A percentile compares a stretch with the other conserved stretches of the same genome.
These are phyloP conservation scores for Smutsia gigantea DNA, from an alignment of 2,797 vertebrate species.

Conservation along the genomic window DNA sequence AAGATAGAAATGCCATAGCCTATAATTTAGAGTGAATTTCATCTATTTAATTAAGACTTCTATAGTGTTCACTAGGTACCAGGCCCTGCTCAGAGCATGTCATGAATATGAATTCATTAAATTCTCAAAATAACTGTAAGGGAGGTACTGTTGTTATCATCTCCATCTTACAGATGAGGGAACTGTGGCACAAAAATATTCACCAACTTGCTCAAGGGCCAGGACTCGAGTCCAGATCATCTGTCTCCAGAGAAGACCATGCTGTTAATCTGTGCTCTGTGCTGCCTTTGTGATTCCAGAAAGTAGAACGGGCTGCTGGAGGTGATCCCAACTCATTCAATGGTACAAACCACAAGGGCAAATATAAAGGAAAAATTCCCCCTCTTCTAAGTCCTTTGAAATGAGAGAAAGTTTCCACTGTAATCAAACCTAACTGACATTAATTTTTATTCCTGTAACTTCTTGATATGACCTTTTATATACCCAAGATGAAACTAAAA, in stretches of 20 bases:
- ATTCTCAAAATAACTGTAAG: background rate
- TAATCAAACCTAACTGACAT: conserved; percentile 40
- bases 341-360: background rate
- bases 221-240: background rate
- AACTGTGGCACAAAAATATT: background rate
- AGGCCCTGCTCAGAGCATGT: background rate
- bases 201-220: background rate
- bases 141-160: background rate
- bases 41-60: background rate
- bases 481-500: conserved; percentile 48
- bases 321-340: background rate
- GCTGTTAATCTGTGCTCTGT: background rate
- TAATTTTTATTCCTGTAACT: conserved; percentile 15
- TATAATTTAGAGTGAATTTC: background rate
- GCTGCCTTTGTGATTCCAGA: background rate
- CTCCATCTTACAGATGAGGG: background rate
- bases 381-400: background rate
- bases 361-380: background rate
- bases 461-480: conserved; percentile 53
- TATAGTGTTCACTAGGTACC: background rate
- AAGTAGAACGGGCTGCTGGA: background rate
- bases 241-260: background rate
- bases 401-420: background rate
- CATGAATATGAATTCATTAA: background rate
- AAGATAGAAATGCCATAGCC: background rate